A percentile compares a stretch with the other conserved stretches of the same genome.
Conservation (phyloP, 2,113 vertebrate species). For the Phalacrocorax brasilianus region DNA sequence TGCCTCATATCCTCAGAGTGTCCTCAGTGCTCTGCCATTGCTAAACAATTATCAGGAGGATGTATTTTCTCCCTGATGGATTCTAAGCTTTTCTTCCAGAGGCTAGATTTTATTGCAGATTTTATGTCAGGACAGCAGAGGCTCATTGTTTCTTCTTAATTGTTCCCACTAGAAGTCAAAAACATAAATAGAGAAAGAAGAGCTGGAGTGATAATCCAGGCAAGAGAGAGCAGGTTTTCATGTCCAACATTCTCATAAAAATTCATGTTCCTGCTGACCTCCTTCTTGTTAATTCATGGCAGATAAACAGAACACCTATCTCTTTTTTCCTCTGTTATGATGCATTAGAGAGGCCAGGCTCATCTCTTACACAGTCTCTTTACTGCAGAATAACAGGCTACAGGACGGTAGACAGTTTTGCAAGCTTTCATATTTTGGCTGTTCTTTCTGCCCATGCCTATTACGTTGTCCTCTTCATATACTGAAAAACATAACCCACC, state of each 20-base stretch:
- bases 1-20: constrained; percentile 33
- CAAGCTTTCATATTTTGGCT: neutral
- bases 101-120: constrained; percentile 32
- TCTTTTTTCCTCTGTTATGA: neutral
- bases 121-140: constrained; percentile 39
- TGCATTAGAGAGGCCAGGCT: neutral
- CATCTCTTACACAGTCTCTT: neutral
- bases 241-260: neutral
- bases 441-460: neutral
- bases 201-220: neutral
- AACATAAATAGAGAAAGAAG: neutral
- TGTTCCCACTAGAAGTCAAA: constrained; percentile 22
- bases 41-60: constrained; percentile 32
- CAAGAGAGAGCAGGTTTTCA: neutral
- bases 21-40: neutral
- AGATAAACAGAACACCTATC: neutral
- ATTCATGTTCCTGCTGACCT: constrained; percentile 7
- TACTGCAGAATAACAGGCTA: neutral
- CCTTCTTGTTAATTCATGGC: constrained; percentile 1
- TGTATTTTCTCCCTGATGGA: constrained; percentile 9
- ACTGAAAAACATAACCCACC: neutral
- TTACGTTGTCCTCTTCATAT: neutral
- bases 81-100: constrained; percentile 48
- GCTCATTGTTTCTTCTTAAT: constrained; percentile 8
- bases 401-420: neutral